These are phyloP conservation scores for Nesogale talazaci DNA, from an alignment of 2,113 vertebrate species.

Conservation along the genomic window DNA sequence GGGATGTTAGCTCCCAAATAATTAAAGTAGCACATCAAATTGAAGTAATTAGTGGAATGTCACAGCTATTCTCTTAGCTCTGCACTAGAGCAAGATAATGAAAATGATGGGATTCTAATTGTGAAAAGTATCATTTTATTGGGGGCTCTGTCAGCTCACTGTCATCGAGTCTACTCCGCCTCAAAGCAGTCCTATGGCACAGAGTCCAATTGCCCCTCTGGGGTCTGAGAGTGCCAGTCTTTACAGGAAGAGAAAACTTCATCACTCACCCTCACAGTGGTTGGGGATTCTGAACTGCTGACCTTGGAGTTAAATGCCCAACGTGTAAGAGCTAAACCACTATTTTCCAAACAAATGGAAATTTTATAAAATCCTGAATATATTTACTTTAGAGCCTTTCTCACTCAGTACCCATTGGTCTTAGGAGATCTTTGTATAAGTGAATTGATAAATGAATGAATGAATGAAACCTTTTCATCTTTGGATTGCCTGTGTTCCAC, in stretches of 20 bases:
- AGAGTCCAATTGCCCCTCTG: too few species aligned
- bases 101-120: conserved; percentile 56
- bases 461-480: background rate
- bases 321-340: too few species aligned
- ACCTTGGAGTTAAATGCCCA: too few species aligned
- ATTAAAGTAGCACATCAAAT: conserved; percentile 70
- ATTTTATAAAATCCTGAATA: background rate
- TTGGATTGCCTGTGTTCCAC: background rate
- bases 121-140: too few species aligned
- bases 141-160: too few species aligned
- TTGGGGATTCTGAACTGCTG: too few species aligned
- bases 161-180: too few species aligned
- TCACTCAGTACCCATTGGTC: background rate
- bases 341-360: background rate
- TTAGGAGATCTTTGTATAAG: background rate
- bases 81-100: conserved; percentile 53
- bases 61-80: conserved; percentile 16
- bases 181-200: too few species aligned
- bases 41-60: conserved; percentile 64
- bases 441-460: background rate
- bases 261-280: too few species aligned
- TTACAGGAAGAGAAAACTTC: too few species aligned
- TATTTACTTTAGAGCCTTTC: background rate
- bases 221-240: too few species aligned
- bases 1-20: conserved; percentile 62